Conservation (phyloP, 2,113 vertebrate genomes). For the Apodemus speciosus region DNA sequence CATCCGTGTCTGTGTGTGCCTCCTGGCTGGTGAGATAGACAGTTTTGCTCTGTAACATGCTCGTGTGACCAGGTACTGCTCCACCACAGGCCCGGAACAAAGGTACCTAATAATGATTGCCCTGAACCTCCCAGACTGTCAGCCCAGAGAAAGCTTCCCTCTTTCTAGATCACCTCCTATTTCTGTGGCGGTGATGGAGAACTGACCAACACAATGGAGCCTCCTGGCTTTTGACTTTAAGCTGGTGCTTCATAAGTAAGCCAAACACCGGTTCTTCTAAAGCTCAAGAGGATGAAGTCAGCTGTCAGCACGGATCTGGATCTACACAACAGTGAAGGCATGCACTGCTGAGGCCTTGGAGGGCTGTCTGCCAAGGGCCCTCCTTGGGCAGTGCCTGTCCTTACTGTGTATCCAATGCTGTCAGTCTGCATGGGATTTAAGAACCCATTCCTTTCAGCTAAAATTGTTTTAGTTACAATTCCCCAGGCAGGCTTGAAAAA, state of each 20-base stretch:
- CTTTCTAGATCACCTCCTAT: not conserved
- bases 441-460: not conserved
- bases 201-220: not conserved
- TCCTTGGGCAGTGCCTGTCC: not conserved
- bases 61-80: not conserved
- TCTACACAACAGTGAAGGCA: not conserved
- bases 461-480: constrained; percentile 50
- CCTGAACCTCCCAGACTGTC: not conserved
- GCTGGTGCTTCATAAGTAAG: not conserved
- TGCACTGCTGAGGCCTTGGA: not conserved
- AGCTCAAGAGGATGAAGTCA: not conserved
- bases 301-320: not conserved
- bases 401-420: not conserved
- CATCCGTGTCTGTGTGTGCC: too few relatives aligned
- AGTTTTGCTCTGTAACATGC: not conserved
- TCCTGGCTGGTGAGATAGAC: not conserved
- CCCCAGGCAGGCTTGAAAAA: constrained; percentile 6
- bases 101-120: not conserved
- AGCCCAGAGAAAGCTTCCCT: not conserved
- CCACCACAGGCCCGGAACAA: not conserved
- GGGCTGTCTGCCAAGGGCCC: not conserved
- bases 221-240: not conserved
- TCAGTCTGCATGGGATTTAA: not conserved
- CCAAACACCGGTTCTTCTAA: not conserved
- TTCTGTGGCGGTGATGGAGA: not conserved